Evolutionary conservation across 2,888 invertebrate genomes (phyloP).

Genomic region (Macrophya alboannulata): DNA sequence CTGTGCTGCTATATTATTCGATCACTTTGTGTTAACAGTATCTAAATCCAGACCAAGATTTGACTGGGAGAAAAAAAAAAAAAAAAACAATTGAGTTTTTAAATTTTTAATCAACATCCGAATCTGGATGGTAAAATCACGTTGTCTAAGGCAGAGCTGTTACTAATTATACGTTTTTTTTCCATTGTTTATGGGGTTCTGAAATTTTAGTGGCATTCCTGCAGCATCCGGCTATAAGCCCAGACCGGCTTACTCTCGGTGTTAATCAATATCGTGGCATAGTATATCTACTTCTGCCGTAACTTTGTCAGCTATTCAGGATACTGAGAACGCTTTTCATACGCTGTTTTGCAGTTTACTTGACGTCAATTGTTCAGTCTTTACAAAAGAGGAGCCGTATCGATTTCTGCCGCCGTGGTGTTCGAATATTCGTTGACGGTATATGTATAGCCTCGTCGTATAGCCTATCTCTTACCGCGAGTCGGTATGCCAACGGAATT

Average conservation of each 20-base stretch:
- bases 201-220: background rate
- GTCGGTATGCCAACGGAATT: background rate
- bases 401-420: constrained; percentile 12
- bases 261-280: constrained; percentile 44
- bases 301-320: constrained; percentile 54
- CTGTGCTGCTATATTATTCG: background rate
- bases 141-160: background rate
- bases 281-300: constrained; percentile 27
- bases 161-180: background rate
- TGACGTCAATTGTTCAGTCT: constrained; percentile 41
- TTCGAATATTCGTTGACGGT: constrained; percentile 3
- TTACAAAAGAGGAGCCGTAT: constrained; percentile 43
- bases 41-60: background rate
- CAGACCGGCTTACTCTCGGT: constrained; percentile 11
- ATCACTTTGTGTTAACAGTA: background rate
- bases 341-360: constrained; percentile 39
- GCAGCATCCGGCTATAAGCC: background rate
- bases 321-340: constrained; percentile 39
- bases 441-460: background rate
- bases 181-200: background rate
- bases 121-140: background rate
- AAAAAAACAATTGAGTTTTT: too few species aligned
- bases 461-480: background rate
- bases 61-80: background rate
- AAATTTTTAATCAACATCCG: background rate